Evolutionary conservation across 2,888 invertebrate species (phyloP), one percentile per base, ranked within the genome.

Genomic region (Diachrysia chrysitis): DNA sequence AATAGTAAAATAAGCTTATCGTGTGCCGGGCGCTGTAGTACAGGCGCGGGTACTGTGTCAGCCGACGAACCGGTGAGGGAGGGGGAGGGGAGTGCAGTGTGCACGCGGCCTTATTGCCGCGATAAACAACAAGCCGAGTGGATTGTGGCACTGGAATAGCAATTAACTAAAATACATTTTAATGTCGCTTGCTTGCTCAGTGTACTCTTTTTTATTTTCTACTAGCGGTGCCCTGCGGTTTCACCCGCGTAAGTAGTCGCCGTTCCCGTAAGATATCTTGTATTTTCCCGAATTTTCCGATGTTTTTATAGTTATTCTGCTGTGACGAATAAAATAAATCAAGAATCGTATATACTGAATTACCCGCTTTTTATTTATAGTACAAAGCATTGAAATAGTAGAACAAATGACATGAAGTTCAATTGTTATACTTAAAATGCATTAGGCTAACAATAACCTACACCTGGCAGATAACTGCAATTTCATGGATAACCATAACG

Each of bases 151-250:
- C 63, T 58, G 37, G 58, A 46, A 62, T 61, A 54, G 16, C 58
- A 73, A 73, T 58, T 62, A 51, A 62, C 25, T 37, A 21, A 55
- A 71, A 73, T n/a, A 66, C 19, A 48, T 37, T 58, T 57, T 29
- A 60, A 46, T 61, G 53, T 54, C 57, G 19, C 32, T 29, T 23
- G 69, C 17, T 25, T 25, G 25, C 5, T 32, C 32, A 32, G 7
- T 48, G 53, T 21, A n/a, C 42, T n/a, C 37, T 42, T 72, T 42
- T 60, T 29, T 51, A 25, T 12, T 35, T 10, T 16, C 32, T 7
- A n/a, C n/a, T n/a, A n/a, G n/a, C n/a, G n/a, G n/a, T n/a, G n/a
- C n/a, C n/a, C n/a, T n/a, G n/a, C n/a, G n/a, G n/a, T n/a, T n/a
- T n/a, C n/a, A n/a, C n/a, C n/a, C n/a, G n/a, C n/a, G n/a, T n/a